Evolutionary conservation across 2,888 invertebrate genomes (phyloP), one percentile per base, ranked within the genome.

Genomic region (Paralinhomoeus sp.): DNA sequence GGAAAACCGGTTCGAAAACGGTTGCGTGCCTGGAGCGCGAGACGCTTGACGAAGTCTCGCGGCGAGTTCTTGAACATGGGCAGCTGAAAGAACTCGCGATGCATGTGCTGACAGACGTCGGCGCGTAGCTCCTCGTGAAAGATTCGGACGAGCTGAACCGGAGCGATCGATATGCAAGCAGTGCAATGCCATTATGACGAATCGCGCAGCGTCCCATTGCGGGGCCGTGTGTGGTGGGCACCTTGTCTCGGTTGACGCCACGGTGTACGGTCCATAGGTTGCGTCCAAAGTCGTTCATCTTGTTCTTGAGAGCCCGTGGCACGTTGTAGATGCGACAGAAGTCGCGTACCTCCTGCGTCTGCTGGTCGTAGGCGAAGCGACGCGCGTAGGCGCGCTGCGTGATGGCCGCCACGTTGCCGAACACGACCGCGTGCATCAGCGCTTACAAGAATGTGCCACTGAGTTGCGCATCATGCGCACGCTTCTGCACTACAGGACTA

Each of bases 241-340:
- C 89, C 77, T 89, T 87, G 61, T 83, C 80, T 54, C 84, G 81
- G 64, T 89, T 87, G 59, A 91, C 89, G 45, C 89, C 89, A 64
- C 87, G 85, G 68, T 87, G 89, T 48, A 91, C 73, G 15, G 87
- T 85, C 89, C 89, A 91, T 74, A 82, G 87, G 17, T 89, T 89
- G 66, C 89, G 87, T 64, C 89, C 89, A 65, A 87, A 89, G 64
- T 91, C 89, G 62, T 85, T 83, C 77, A 91, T 87, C 49, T 89
- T 71, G 62, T 84, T 84, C 63, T 87, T 85, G 49, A 91, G 70
- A 62, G 84, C 83, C 60, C 84, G 83, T 2, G 89, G 89, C 58
- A 91, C 82, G 71, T 87, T 84, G 70, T 89, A 85, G 51, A 87
- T 72, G 35, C 78, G 75, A 52, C 87, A 75, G 66, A 91, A 89